Percentiles rank a stretch among this genome's conserved stretches.
Conservation (phyloP, 2,113 vertebrate genomes). For the Syrmaticus mikado region DNA sequence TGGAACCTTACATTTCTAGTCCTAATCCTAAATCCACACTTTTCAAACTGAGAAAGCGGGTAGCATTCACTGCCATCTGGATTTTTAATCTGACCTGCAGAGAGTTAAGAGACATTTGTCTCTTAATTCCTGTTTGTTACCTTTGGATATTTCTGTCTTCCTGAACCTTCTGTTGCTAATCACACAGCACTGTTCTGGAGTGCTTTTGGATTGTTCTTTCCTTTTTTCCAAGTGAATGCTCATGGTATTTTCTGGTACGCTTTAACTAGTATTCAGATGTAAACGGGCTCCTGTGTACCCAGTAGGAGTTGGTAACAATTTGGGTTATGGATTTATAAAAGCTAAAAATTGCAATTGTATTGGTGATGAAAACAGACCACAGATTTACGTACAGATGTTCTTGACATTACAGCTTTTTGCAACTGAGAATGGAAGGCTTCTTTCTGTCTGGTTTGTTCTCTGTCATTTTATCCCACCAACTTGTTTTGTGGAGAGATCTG, state of each 20-base stretch:
- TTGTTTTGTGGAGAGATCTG: not conserved
- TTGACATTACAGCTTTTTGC: not conserved
- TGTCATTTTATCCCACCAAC: not conserved
- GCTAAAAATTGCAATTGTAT: not conserved
- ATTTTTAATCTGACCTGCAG: not conserved
- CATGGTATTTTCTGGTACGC: not conserved
- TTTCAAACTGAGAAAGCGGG: not conserved
- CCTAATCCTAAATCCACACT: not conserved
- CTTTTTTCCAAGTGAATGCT: not conserved
- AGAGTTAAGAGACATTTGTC: not conserved
- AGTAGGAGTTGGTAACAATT: not conserved
- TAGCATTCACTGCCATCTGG: not conserved
- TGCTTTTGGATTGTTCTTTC: not conserved
- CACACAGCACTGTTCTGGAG: fast-evolving
- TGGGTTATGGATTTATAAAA: not conserved
- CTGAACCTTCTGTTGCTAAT: not conserved
- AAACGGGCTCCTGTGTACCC: not conserved
- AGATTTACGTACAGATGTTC: not conserved
- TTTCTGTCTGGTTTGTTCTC: not conserved
- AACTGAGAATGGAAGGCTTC: not conserved
- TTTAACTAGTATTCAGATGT: not conserved
- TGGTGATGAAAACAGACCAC: not conserved
- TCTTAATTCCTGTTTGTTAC: not conserved
- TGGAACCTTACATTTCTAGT: not conserved
- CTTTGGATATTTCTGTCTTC: not conserved